These are phyloP conservation scores for Tetrao urogallus DNA, from an alignment of 2,113 vertebrate genomes.

Conservation along the genomic window DNA sequence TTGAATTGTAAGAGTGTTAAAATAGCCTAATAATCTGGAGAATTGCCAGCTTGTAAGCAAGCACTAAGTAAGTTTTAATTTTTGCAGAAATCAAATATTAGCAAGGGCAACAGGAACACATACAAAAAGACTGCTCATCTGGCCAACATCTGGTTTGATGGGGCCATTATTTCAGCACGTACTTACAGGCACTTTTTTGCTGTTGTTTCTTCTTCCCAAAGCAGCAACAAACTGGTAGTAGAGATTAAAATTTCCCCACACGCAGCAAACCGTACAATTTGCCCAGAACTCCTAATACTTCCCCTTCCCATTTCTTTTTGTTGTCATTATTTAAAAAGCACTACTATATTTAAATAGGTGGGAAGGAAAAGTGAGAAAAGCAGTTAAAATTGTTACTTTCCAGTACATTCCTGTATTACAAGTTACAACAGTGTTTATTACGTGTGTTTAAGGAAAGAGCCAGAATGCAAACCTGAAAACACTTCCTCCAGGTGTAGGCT, in stretches of 20 bases:
- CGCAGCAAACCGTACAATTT: neutral
- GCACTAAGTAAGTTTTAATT: neutral
- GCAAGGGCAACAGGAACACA: constrained; percentile 15
- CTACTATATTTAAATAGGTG: neutral
- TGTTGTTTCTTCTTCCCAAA: constrained; percentile 56
- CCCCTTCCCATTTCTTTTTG: neutral
- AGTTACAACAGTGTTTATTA: neutral
- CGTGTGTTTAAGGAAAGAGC: neutral
- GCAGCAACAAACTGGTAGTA: constrained; percentile 45
- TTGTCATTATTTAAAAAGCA: neutral
- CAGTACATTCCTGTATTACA: neutral
- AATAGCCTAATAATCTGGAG: constrained; percentile 15
- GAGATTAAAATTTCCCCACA: constrained; percentile 49
- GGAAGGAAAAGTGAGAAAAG: neutral
- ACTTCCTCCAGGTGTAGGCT: neutral
- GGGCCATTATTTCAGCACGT: constrained; percentile 42
- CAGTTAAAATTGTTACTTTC: neutral
- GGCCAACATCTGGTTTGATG: constrained; percentile 41
- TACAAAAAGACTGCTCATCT: constrained; percentile 35
- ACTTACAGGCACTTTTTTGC: constrained; percentile 35
- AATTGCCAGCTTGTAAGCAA: neutral
- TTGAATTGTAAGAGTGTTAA: constrained; percentile 10
- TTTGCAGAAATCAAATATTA: constrained; percentile 52
- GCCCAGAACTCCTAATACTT: neutral
- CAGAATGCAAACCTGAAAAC: neutral